Base-by-base conservation (phyloP, 2,797 vertebrate species). In the Chromobotia macracanthus region DNA sequence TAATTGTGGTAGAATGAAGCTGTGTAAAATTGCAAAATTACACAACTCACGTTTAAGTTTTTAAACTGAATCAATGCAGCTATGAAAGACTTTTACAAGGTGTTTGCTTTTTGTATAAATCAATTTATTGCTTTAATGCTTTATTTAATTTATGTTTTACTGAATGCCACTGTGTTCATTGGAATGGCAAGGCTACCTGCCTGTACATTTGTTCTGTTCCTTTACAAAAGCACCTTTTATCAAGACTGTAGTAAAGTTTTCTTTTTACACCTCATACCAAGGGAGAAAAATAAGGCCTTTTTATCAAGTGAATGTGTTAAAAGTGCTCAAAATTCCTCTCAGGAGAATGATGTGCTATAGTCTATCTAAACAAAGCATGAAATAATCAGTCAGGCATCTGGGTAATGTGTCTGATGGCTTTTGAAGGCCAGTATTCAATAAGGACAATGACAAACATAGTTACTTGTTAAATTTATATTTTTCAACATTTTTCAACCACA, bases 341-440 rank as follows among this genome's bases (percentile, higher is more conserved):
- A 1, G 28, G 11, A 28, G 3, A 46, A 64, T 19, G 4, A 6
- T 56, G 11, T 28, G 35, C 35, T 56, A 55, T 44, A 35, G 53
- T 56, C 31, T 18, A 38, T 56, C 18, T 25, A n/a, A 46, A 72
- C 15, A 21, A 46, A 44, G 0, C 9, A 11, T 56, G 16, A 46
- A 58, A 12, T 31, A 15, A 9, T 23, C 38, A 75, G 19, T 18
- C 35, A 56, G 38, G 23, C 51, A 58, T 68, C 19, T 15, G 28
- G 48, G 12, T 58, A 19, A 76, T 48, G 8, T 31, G 23, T 13
- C 38, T 41, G 18, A 21, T 55, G 46, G 25, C 70, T 18, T 58
- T 28, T 38, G 21, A 76, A 76, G 74, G 74, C 23, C 64, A 19
- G 51, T 11, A 12, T 35, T 48, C 28, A 58, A 67, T 21, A 46